A percentile compares a stretch with the other conserved stretches of the same genome.
Evolutionary conservation across 2,113 vertebrate species (phyloP).

Genomic region (Engystomops pustulosus): DNA sequence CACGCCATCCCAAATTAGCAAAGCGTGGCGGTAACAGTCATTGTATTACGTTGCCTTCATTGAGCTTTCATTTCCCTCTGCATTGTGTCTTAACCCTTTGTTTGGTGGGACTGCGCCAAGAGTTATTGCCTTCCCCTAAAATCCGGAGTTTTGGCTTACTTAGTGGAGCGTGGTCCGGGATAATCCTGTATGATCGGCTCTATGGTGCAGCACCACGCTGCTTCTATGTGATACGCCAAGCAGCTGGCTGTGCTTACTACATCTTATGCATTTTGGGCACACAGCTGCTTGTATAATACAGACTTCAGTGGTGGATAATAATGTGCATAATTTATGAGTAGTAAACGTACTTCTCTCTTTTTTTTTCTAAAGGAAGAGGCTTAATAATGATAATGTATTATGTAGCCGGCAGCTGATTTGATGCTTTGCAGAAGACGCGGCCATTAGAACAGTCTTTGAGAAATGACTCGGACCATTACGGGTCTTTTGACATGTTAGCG

Average conservation of each 20-base stretch:
- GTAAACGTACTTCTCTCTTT: background rate
- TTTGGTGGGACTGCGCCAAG: background rate
- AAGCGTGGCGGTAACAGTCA: background rate
- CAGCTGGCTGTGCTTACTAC: background rate
- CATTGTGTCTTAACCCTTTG: background rate
- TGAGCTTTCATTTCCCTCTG: background rate
- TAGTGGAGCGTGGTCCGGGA: background rate
- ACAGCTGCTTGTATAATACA: background rate
- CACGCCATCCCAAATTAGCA: background rate
- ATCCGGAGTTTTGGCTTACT: background rate
- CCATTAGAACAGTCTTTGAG: background rate
- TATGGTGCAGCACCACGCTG: background rate
- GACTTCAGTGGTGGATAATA: background rate
- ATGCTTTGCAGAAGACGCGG: background rate
- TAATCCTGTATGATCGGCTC: background rate
- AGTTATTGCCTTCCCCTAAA: background rate
- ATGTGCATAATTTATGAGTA: constrained; percentile 10
- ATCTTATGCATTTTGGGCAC: background rate
- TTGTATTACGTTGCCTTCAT: background rate
- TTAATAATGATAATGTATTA: background rate
- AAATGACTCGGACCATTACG: background rate
- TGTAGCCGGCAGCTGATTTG: background rate
- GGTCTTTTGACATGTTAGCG: background rate
- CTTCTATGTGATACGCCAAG: background rate
- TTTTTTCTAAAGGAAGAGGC: background rate